These are phyloP conservation scores for Atta texana DNA, from an alignment of 1,140 invertebrate genomes.

Conservation along the genomic window DNA sequence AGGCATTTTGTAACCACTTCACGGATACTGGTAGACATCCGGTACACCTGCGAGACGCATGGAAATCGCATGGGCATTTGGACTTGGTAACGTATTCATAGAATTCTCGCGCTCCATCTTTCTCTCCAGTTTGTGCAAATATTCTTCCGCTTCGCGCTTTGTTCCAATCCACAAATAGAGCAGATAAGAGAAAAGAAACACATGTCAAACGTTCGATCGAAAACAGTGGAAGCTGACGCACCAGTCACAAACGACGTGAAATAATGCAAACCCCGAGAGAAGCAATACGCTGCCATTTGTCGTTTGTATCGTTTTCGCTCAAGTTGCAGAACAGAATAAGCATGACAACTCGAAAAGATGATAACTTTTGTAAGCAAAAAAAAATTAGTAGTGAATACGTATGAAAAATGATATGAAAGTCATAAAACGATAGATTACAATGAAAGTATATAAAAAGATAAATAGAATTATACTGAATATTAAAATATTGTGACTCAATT, in stretches of 20 bases:
- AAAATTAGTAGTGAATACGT: not conserved
- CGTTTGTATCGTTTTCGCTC: constrained; percentile 42
- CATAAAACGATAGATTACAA: not conserved
- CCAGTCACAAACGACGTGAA: constrained; percentile 76
- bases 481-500: too few relatives aligned
- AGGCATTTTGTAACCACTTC: constrained; percentile 2
- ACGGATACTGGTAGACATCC: constrained; percentile 11
- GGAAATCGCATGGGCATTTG: constrained; percentile 79
- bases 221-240: constrained; percentile 61
- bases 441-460: not conserved
- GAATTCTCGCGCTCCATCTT: constrained; percentile 68
- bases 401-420: not conserved
- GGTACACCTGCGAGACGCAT: constrained; percentile 64
- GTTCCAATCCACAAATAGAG: constrained; percentile 62
- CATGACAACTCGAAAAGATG: not conserved
- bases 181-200: constrained; percentile 48
- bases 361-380: not conserved
- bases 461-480: not conserved
- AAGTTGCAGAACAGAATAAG: constrained; percentile 9
- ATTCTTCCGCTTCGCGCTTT: constrained; percentile 66
- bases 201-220: constrained; percentile 59
- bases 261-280: constrained; percentile 75
- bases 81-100: constrained; percentile 81
- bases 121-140: constrained; percentile 47
- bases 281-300: constrained; percentile 51